These are phyloP conservation scores for Cactoblastis cactorum DNA, from an alignment of 2,888 invertebrate species.

Conservation along the genomic window DNA sequence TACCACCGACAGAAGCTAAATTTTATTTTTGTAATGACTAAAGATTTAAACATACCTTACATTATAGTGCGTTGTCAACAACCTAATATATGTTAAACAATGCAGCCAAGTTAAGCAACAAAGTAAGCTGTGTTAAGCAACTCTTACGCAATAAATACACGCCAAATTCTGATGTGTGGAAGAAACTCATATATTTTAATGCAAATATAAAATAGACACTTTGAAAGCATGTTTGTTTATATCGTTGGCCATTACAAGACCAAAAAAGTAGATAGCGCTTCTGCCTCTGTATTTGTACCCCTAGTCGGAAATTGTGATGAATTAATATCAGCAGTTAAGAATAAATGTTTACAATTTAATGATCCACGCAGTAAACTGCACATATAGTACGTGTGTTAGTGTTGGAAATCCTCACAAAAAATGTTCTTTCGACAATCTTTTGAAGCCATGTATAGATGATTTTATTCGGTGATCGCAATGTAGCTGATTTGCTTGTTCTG, in stretches of 20 bases:
- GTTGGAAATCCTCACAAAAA: not conserved
- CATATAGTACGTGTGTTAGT: not conserved
- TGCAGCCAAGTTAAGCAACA: too few species aligned
- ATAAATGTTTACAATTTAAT: not conserved
- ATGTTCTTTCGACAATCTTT: not conserved
- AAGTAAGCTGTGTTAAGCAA: too few species aligned
- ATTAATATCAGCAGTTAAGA: not conserved
- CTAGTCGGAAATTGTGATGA: conserved; percentile 10
- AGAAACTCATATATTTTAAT: too few species aligned
- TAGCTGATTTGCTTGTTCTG: conserved; percentile 8
- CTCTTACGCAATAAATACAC: too few species aligned
- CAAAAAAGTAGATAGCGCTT: not conserved
- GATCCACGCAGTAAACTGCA: conserved; percentile 1
- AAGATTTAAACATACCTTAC: not conserved
- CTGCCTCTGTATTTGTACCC: conserved; percentile 5
- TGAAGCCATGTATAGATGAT: conserved; percentile 4
- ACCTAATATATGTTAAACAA: too few species aligned
- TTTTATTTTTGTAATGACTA: not conserved
- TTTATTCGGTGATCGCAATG: conserved; percentile 12
- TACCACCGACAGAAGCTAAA: conserved; percentile 45
- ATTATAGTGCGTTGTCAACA: not conserved
- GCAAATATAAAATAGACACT: not conserved
- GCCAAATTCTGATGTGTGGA: too few species aligned
- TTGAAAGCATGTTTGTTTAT: not conserved
- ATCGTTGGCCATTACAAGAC: not conserved